Percentiles rank a stretch among this genome's conserved stretches.
Evolutionary conservation across 2,888 invertebrate species (phyloP).

Genomic region (Conus canariensis): DNA sequence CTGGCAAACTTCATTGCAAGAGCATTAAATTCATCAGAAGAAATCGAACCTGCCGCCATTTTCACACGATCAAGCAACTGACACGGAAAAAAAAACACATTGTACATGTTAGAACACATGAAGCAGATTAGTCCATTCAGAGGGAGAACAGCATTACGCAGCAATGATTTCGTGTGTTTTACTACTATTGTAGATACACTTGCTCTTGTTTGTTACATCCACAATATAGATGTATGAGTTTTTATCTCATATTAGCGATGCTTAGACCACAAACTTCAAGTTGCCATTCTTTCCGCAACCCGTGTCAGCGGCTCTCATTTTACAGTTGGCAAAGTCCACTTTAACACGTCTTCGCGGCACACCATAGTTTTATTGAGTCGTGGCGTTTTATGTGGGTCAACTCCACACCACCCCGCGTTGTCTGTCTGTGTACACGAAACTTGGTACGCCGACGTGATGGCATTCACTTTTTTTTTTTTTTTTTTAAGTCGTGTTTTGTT

Average conservation of each 20-base stretch:
- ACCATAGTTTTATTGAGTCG: slow-evolving; percentile 72
- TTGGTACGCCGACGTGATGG: slow-evolving; percentile 12
- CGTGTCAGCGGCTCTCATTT: neutral
- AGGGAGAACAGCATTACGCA: neutral
- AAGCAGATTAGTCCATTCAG: neutral
- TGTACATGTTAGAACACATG: slow-evolving; percentile 52
- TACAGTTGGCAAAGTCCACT: slow-evolving; percentile 51
- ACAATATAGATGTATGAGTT: no score
- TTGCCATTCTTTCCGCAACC: neutral
- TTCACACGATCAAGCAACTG: slow-evolving; percentile 41
- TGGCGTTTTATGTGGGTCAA: slow-evolving; percentile 73
- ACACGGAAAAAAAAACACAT: slow-evolving; percentile 57
- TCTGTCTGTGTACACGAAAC: slow-evolving; percentile 31
- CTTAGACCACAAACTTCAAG: neutral
- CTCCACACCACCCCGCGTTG: slow-evolving; percentile 49
- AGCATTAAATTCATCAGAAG: slow-evolving; percentile 79
- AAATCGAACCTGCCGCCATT: slow-evolving; percentile 71
- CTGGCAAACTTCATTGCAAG: slow-evolving; percentile 51
- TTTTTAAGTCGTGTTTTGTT: neutral
- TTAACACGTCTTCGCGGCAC: slow-evolving; percentile 68
- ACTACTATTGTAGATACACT: neutral
- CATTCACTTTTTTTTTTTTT: neutral
- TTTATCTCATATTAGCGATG: no score
- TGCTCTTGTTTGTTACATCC: neutral
- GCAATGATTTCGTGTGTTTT: neutral